phyloP scores from a whole-genome alignment of 1,140 invertebrate species.

The Oncopodura yosiiana region DNA sequence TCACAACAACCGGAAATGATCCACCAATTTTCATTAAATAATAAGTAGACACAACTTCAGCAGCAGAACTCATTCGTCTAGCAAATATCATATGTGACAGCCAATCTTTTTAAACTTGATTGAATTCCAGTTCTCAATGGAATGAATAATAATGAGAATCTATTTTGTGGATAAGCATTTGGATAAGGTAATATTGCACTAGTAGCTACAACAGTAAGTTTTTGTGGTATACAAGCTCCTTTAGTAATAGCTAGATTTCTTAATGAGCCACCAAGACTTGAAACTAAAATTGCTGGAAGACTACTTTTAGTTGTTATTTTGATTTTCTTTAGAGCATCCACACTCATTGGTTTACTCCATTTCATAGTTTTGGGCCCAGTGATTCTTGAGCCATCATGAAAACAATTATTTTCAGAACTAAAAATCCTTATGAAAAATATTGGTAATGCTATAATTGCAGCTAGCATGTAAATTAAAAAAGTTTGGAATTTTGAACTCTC shows the following conservation, averaged over 20 bases:
- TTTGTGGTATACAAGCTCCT: neutral
- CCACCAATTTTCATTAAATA: conserved; percentile 9
- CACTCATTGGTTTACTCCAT: neutral
- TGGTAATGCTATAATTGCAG: too few relatives aligned
- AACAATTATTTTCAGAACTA: conserved; percentile 22
- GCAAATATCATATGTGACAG: too few relatives aligned
- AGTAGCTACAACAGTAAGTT: conserved; percentile 4
- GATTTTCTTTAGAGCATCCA: conserved; percentile 11
- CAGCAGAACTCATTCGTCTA: too few relatives aligned
- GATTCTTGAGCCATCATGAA: conserved; percentile 14
- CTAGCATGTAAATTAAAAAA: neutral
- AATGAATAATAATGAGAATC: conserved; percentile 9
- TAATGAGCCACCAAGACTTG: conserved; percentile 1
- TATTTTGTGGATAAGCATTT: conserved; percentile 6
- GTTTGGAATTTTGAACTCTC: neutral
- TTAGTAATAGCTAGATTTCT: conserved; percentile 8
- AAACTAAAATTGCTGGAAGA: conserved; percentile 8
- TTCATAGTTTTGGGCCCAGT: conserved; percentile 2
- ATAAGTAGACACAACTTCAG: conserved; percentile 7
- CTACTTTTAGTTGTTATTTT: conserved; percentile 5
- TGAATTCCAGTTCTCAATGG: too few relatives aligned
- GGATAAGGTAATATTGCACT: conserved; percentile 14
- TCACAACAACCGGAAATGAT: neutral
- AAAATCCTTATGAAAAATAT: too few relatives aligned
- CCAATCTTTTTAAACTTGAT: too few relatives aligned